Conservation (phyloP, 2,888 invertebrate genomes). For the Carabus problematicus region DNA sequence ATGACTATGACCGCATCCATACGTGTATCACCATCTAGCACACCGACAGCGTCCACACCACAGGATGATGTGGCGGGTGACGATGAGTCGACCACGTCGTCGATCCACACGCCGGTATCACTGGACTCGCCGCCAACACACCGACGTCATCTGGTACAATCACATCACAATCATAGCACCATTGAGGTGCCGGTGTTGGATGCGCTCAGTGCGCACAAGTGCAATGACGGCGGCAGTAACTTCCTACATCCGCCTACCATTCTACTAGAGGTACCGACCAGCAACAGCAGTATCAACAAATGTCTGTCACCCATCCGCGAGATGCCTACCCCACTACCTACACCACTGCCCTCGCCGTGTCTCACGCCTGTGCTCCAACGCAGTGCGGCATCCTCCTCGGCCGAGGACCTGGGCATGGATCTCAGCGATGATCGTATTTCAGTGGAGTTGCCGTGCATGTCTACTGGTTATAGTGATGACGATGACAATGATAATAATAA, state of each 20-base stretch:
- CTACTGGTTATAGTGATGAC: conserved; percentile 55
- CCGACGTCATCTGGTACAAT: conserved; percentile 43
- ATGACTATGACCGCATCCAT: conserved; percentile 66
- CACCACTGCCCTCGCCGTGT: conserved; percentile 68
- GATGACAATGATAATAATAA: conserved; percentile 55
- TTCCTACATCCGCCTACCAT: conserved; percentile 77
- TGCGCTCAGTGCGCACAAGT: conserved; percentile 72
- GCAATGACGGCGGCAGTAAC: conserved; percentile 64
- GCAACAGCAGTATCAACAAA: conserved; percentile 73
- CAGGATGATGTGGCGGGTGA: conserved; percentile 75
- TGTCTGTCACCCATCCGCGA: conserved; percentile 82
- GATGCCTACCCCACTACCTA: conserved; percentile 77
- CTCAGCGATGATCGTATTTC: conserved; percentile 62
- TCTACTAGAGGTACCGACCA: conserved; percentile 77
- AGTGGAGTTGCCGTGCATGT: conserved; percentile 58
- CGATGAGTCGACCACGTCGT: conserved; percentile 76
- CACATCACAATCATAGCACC: conserved; percentile 50
- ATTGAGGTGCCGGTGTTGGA: conserved; percentile 72
- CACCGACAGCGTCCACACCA: conserved; percentile 77
- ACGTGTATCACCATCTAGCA: conserved; percentile 71
- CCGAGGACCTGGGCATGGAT: conserved; percentile 59
- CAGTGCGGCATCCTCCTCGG: conserved; percentile 57
- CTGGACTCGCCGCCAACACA: conserved; percentile 69
- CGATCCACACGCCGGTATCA: conserved; percentile 68
- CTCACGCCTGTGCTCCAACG: conserved; percentile 71